Evolutionary conservation across 1,140 invertebrate genomes (phyloP), one percentile per base, ranked within the genome.

Genomic region (Lethrus apterus): DNA sequence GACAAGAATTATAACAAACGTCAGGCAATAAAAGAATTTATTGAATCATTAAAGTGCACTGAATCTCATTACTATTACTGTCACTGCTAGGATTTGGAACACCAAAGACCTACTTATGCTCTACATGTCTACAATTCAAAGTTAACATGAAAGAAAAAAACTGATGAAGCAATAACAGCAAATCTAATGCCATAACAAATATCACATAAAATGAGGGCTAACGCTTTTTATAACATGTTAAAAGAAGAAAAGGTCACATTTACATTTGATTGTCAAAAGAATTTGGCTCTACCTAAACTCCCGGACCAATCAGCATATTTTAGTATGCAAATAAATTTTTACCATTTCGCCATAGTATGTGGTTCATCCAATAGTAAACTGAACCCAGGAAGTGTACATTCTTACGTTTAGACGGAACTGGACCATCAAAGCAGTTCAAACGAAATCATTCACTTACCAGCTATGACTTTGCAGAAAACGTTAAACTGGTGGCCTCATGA

Each of bases 211-310:
- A 38, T 56, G 31, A 55, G 46, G 45, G 55, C 59, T 21, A 59
- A 59, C 20, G 48, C 48, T 13, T 66, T 67, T 53, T 66, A 54
- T 50, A 18, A 58, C n/a, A 32, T 54, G 15, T 18, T 66, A 0
- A 54, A 54, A 36, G 49, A 65, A 48, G 45, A 56, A 46, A 42
- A 54, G 26, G 32, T 48, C 7, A 57, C 46, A 18, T 49, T 69
- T 17, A 57, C 51, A 10, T 67, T 62, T 50, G 65, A 70, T 46
- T 69, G 59, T 24, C 59, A 69, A 55, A 68, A 69, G 59, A 67
- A 67, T 46, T 46, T 49, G 15, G 33, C 48, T 10, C 23, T 65
- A 11, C 62, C 61, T 9, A 58, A 59, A 56, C 29, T 64, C 8
- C 49, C 54, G 31, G 58, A 59, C 47, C 63, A 62, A 31, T 11